Percentiles rank a stretch among this genome's conserved stretches.
Evolutionary conservation across 2,113 vertebrate genomes (phyloP).

Genomic region (Phyllostomus discolor): DNA sequence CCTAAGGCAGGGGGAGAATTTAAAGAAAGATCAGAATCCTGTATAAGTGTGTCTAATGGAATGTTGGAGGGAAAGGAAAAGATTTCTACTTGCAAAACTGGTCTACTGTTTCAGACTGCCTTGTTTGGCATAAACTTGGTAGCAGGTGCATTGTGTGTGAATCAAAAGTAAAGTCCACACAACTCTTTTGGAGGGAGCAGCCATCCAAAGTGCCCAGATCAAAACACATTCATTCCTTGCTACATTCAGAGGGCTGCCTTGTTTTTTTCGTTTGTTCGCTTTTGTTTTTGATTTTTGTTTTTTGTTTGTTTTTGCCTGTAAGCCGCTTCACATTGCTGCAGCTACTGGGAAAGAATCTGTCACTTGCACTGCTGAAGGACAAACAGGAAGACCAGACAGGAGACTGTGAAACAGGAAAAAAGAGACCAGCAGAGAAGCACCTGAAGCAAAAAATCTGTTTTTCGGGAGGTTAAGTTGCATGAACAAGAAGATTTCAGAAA

Average conservation of each 20-base stretch:
- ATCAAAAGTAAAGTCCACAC: neutral
- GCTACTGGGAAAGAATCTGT: neutral
- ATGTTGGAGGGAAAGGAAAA: neutral
- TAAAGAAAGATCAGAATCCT: neutral
- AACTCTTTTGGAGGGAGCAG: neutral
- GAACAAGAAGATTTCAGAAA: neutral
- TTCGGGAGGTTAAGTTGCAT: neutral
- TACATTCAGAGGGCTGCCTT: rapidly evolving
- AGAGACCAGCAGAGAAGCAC: neutral
- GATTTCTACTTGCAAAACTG: neutral
- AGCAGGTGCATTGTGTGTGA: neutral
- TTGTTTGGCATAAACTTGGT: neutral
- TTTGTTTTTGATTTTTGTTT: no score
- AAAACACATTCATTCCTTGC: neutral
- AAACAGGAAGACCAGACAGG: neutral
- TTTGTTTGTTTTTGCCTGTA: no score
- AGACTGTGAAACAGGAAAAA: neutral
- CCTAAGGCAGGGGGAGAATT: neutral
- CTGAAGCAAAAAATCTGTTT: neutral
- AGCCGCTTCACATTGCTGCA: neutral
- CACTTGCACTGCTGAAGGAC: neutral
- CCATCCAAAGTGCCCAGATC: neutral
- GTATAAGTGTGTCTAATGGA: neutral
- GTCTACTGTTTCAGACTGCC: neutral
- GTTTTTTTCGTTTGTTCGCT: no score